Evolutionary conservation across 2,113 vertebrate genomes (phyloP).

Genomic region (Ceratotherium simum): DNA sequence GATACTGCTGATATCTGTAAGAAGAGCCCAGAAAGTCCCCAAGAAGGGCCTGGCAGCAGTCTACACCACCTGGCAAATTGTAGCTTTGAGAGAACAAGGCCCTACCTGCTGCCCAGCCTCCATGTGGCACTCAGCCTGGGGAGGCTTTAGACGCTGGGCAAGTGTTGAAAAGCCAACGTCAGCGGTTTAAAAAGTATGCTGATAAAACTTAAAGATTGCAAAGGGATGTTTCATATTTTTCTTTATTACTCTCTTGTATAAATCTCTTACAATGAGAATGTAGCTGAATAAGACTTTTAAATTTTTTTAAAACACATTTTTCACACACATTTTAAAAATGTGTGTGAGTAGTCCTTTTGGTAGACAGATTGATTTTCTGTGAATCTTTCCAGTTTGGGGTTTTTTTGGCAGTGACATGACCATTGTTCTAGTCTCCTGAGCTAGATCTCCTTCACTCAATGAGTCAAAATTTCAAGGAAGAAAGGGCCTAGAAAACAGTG

Average conservation of each 20-base stretch:
- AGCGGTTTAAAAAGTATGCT: not conserved
- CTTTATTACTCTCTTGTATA: not conserved
- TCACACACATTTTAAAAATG: not conserved
- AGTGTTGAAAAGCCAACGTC: not conserved
- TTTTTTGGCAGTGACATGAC: not conserved
- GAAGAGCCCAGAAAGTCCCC: conserved; percentile 62
- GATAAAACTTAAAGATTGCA: not conserved
- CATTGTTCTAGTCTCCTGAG: not conserved
- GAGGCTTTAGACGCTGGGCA: not conserved
- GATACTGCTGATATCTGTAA: not conserved
- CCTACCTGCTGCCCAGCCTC: not conserved
- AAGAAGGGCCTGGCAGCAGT: not conserved
- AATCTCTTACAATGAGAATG: not conserved
- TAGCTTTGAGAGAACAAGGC: not conserved
- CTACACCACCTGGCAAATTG: not conserved
- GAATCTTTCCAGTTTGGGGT: not conserved
- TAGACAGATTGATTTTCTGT: not conserved
- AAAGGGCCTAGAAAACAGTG: not conserved
- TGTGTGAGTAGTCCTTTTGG: not conserved
- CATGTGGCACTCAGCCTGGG: rapidly evolving
- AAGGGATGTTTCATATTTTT: not conserved
- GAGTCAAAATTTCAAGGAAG: not conserved
- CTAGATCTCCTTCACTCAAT: not conserved
- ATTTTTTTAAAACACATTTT: not conserved
- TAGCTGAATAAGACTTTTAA: not conserved